Evolutionary conservation across 2,888 invertebrate species (phyloP).

Genomic region (Timema cristinae): DNA sequence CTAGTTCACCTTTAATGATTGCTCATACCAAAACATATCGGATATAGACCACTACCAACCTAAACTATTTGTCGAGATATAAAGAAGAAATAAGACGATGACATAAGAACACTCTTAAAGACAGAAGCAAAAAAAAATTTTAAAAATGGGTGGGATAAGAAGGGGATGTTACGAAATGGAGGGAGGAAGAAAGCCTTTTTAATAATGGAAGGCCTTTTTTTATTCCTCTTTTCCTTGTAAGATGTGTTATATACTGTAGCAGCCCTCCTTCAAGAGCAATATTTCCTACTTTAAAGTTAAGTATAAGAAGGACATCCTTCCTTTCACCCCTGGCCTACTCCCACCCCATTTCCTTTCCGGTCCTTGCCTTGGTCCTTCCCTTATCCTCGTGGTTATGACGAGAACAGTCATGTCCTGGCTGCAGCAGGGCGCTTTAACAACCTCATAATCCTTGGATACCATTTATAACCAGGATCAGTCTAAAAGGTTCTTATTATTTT

Average conservation of each 20-base stretch:
- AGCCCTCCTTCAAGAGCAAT: neutral
- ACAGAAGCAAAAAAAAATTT: constrained; percentile 15
- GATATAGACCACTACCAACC: too few species aligned
- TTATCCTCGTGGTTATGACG: too few species aligned
- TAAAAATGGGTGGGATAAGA: neutral
- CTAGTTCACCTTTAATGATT: too few species aligned
- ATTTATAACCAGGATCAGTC: too few species aligned
- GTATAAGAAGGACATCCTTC: constrained; percentile 10
- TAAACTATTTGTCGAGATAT: too few species aligned
- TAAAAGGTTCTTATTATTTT: too few species aligned
- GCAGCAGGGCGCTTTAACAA: too few species aligned
- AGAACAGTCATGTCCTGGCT: too few species aligned
- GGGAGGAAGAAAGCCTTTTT: constrained; percentile 20
- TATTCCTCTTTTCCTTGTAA: neutral
- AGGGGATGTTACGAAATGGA: constrained; percentile 1
- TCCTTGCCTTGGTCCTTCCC: too few species aligned
- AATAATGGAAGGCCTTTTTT: constrained; percentile 21
- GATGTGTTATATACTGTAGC: constrained; percentile 9
- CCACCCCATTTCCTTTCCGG: neutral
- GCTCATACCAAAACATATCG: too few species aligned
- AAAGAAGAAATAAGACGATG: neutral
- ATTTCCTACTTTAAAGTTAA: constrained; percentile 17
- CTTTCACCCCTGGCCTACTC: neutral
- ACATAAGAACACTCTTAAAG: constrained; percentile 15
- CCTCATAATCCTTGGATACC: too few species aligned